Percentiles rank a stretch among this genome's conserved stretches.
These are phyloP conservation scores for Varanus komodoensis DNA, from an alignment of 2,113 vertebrate species.

Conservation along the genomic window DNA sequence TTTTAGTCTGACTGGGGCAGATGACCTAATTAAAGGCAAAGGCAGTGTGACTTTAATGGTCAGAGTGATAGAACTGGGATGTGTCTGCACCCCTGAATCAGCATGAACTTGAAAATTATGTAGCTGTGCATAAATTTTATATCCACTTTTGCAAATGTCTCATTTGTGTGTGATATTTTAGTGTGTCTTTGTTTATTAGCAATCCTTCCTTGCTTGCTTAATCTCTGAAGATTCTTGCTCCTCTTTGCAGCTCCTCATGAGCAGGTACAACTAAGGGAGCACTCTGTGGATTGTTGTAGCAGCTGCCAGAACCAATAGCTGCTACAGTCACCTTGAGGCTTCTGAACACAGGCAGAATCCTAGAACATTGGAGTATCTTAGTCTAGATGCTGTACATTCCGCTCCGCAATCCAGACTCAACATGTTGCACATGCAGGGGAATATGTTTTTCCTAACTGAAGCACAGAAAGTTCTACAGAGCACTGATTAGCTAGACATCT, in stretches of 20 bases:
- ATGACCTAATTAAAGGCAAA: background rate
- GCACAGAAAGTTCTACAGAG: background rate
- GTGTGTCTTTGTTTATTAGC: background rate
- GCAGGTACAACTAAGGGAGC: background rate
- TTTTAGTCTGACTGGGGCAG: slow-evolving; percentile 11
- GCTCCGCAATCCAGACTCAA: background rate
- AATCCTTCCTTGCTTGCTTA: too few relatives aligned
- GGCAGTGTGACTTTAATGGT: background rate
- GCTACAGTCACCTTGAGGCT: background rate
- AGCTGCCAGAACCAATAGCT: background rate
- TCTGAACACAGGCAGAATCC: background rate
- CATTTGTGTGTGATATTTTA: background rate
- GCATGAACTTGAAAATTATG: background rate
- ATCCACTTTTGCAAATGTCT: slow-evolving; percentile 11
- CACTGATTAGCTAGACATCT: background rate
- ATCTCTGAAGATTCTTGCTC: background rate
- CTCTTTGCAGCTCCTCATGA: background rate
- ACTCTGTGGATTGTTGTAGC: background rate
- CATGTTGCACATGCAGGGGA: background rate
- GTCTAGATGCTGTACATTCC: background rate
- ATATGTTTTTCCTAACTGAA: background rate
- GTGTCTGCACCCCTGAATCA: background rate
- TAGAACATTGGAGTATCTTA: background rate
- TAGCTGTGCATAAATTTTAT: background rate
- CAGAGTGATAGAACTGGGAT: background rate